Conservation (phyloP, 2,797 vertebrate genomes). For the Myotis pilosus region DNA sequence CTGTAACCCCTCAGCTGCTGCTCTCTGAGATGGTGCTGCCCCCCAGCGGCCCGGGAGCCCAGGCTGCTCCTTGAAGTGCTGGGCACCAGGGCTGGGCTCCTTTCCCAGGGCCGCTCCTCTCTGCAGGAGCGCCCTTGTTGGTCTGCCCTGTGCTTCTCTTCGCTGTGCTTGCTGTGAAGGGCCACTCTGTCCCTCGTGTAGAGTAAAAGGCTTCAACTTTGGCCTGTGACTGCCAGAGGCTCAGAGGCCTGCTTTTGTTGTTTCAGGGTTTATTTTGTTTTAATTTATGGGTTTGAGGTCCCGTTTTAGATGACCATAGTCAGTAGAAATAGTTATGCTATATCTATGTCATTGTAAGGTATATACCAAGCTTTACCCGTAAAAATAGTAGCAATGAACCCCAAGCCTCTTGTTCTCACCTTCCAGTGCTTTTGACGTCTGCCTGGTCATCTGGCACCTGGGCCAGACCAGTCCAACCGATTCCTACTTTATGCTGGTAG, state of each 20-base stretch:
- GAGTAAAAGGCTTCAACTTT: no score
- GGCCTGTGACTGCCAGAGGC: neutral
- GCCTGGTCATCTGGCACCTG: neutral
- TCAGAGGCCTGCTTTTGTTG: neutral
- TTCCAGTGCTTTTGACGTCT: neutral
- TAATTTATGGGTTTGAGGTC: neutral
- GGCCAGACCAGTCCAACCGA: neutral
- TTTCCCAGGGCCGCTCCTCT: no score
- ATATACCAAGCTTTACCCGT: neutral
- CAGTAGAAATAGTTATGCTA: neutral
- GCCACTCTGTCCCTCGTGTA: fast-evolving
- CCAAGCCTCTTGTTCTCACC: neutral
- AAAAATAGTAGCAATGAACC: neutral
- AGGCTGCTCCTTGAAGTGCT: neutral
- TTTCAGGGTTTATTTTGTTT: neutral
- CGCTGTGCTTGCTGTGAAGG: neutral
- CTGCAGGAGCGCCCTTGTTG: fast-evolving
- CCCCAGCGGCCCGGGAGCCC: no score
- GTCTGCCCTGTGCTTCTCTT: neutral
- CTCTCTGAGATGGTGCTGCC: neutral
- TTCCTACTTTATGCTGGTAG: neutral
- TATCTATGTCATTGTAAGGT: no score
- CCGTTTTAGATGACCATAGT: fast-evolving
- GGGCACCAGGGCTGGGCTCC: neutral
- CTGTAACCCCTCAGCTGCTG: neutral